Evolutionary conservation across 2,797 vertebrate genomes (phyloP), one percentile per base, ranked within the genome.

Genomic region (Characodon lateralis): DNA sequence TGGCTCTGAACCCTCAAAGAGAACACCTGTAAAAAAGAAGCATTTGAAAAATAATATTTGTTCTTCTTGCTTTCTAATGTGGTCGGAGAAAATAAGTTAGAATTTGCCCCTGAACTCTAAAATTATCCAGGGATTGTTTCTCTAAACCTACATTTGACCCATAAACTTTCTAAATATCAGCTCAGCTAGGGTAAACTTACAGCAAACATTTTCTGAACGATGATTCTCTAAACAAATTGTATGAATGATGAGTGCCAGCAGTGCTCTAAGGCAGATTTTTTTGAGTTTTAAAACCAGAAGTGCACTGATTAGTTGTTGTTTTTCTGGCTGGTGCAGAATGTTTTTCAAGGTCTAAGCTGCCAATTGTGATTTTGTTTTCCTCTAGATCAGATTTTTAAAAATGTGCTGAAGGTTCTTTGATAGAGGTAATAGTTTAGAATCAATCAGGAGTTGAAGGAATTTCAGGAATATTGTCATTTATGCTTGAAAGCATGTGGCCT

Each of bases 21-120:
- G 18, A 26, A 84, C 82, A 82, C 59, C 71, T 83, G 81, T 76
- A 82, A 46, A 74, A 75, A 79, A 69, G 48, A 79, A 71, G 78
- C 73, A 69, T 51, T 46, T 82, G 18, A 79, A 84, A 39, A 73
- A 73, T 53, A 88, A 88, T 78, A 83, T 71, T 87, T 84, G 73
- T 79, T 71, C 65, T 78, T 70, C 43, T 71, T 48, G 69, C 73
- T 80, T 73, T 82, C 58, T 82, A 80, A 79, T 85, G 72, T 83
- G 43, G 46, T 39, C 61, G 39, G 46, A 78, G 78, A 68, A 83
- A 83, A 84, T 76, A 78, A 76, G 73, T 85, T 74, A n/a, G 70
- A 88, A 80, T 79, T 22, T 69, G 85, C 79, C 61, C 2, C 70
- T 13, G 7, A 73, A 78, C 82, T 87, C 75, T 53, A 24, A 87